A percentile compares a stretch with the other conserved stretches of the same genome.
These are phyloP conservation scores for Volucella bombylans DNA, from an alignment of 2,888 invertebrate genomes.

Conservation along the genomic window DNA sequence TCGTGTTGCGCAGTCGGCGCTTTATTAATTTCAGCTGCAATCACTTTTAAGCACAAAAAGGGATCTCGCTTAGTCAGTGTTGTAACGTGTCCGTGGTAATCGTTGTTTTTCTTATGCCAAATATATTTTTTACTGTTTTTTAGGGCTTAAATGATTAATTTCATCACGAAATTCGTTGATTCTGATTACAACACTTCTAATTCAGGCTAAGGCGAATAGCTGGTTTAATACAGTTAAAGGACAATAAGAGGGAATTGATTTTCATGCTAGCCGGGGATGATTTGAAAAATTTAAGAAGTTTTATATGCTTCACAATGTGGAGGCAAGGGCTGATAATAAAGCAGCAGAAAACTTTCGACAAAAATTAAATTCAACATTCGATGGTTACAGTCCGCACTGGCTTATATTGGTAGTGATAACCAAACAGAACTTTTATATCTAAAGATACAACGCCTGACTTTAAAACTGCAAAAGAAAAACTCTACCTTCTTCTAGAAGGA, in stretches of 20 bases:
- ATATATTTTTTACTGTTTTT: too few relatives aligned
- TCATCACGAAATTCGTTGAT: too few relatives aligned
- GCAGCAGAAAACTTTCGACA: background rate
- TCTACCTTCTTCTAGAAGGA: background rate
- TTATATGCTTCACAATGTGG: background rate
- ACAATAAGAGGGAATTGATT: background rate
- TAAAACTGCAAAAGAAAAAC: background rate
- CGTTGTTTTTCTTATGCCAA: too few relatives aligned
- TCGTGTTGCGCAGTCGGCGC: too few relatives aligned
- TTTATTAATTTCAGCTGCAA: too few relatives aligned
- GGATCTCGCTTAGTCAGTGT: too few relatives aligned
- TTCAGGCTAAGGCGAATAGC: background rate
- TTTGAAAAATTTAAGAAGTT: background rate
- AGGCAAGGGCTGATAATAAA: background rate
- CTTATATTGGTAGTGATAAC: background rate
- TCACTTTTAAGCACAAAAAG: too few relatives aligned
- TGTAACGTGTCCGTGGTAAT: too few relatives aligned
- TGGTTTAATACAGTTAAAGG: background rate
- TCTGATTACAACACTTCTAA: background rate
- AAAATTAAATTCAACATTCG: background rate
- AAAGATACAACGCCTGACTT: background rate
- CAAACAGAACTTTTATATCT: background rate
- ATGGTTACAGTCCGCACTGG: background rate
- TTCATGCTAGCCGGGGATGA: constrained; percentile 2
- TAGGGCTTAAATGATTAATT: too few relatives aligned